Percentiles rank a stretch among this genome's conserved stretches.
These are phyloP conservation scores for Crossocerus cetratus DNA, from an alignment of 2,888 invertebrate species.

Conservation along the genomic window DNA sequence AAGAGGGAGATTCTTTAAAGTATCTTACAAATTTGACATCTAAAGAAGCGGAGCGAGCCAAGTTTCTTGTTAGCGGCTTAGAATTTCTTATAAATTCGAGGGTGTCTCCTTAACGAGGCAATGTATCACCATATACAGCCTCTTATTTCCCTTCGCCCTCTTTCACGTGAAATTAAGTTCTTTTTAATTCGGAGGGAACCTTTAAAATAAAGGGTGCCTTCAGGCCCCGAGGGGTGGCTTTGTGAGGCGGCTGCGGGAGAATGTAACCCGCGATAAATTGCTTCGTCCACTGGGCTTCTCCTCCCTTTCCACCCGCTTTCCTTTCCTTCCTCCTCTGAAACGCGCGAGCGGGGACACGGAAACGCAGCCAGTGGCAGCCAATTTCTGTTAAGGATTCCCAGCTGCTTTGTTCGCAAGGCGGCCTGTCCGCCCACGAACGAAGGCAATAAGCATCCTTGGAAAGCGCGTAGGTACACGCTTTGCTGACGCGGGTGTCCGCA, in stretches of 20 bases:
- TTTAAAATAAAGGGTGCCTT: not conserved
- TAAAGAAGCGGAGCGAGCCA: conserved; percentile 15
- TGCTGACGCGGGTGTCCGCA: conserved; percentile 57
- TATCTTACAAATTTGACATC: not conserved
- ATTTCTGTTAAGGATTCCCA: conserved; percentile 72
- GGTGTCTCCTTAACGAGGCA: not conserved
- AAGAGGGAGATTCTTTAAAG: not conserved
- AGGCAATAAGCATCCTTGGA: conserved; percentile 65
- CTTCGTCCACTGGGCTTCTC: conserved; percentile 22
- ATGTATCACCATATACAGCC: conserved; percentile 2
- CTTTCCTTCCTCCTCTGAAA: conserved; percentile 9
- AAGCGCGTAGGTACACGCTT: conserved; percentile 45
- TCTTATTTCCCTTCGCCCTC: not conserved
- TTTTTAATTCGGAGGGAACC: not conserved
- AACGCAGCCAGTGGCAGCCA: conserved; percentile 51
- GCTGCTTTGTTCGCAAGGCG: conserved; percentile 69
- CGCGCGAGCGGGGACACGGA: conserved; percentile 10
- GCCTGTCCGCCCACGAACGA: conserved; percentile 59
- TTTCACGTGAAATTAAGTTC: not conserved
- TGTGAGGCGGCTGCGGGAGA: not conserved
- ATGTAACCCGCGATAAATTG: conserved; percentile 56
- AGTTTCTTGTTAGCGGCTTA: not conserved
- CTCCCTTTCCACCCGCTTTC: not conserved
- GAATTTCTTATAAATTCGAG: not conserved
- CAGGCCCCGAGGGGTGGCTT: not conserved